phyloP scores from a whole-genome alignment of 2,888 invertebrate species.

The Ophioninae sp. region DNA sequence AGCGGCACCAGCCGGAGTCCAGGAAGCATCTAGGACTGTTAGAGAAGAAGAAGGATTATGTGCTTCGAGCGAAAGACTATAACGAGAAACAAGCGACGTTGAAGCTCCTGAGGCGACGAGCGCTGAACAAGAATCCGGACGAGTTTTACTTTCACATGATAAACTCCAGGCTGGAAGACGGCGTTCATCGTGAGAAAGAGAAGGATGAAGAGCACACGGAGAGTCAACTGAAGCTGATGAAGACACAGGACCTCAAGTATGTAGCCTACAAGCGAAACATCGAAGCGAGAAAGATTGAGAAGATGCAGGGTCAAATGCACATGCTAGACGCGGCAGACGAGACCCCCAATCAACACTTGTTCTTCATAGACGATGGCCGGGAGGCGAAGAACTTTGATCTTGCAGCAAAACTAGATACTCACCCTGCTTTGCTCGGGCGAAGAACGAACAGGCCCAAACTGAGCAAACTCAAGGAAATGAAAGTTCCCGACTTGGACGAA shows the following conservation, averaged over 20 bases:
- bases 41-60: slow-evolving; percentile 95
- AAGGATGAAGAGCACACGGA: slow-evolving; percentile 89
- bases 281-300: slow-evolving; percentile 90
- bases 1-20: slow-evolving; percentile 91
- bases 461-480: slow-evolving; percentile 83
- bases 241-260: slow-evolving; percentile 95
- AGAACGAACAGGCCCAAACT: slow-evolving; percentile 87
- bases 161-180: slow-evolving; percentile 88
- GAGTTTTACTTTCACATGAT: slow-evolving; percentile 99
- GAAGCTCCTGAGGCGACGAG: slow-evolving; percentile 90
- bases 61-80: slow-evolving; percentile 88
- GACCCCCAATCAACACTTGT: slow-evolving; percentile 88
- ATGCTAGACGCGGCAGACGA: slow-evolving; percentile 89
- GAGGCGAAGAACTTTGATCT: slow-evolving; percentile 86
- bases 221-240: slow-evolving; percentile 94
- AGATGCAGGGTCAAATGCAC: slow-evolving; percentile 90
- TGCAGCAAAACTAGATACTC: slow-evolving; percentile 88
- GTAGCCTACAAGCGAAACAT: slow-evolving; percentile 92
- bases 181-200: slow-evolving; percentile 84
- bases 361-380: slow-evolving; percentile 87
- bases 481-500: slow-evolving; percentile 84
- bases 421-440: slow-evolving; percentile 86
- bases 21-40: slow-evolving; percentile 90
- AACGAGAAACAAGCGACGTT: slow-evolving; percentile 92
- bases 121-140: slow-evolving; percentile 97